Evolutionary conservation across 1,140 invertebrate genomes (phyloP).

Genomic region (Magallana ariakensis): DNA sequence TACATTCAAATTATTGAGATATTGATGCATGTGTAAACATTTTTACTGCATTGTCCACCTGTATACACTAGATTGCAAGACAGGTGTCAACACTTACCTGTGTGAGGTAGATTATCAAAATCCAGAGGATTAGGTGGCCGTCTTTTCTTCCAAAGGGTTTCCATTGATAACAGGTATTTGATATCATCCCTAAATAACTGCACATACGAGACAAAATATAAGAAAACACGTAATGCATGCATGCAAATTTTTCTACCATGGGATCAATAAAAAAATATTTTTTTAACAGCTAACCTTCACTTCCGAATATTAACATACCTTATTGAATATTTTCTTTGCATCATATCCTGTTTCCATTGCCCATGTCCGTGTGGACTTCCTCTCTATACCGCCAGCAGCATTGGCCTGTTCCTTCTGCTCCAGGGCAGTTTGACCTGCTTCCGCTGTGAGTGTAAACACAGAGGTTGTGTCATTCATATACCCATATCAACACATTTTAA

Average conservation of each 20-base stretch:
- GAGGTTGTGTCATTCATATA: not conserved
- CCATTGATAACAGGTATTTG: slow-evolving; percentile 95
- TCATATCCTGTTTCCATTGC: slow-evolving; percentile 91
- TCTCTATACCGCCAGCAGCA: slow-evolving; percentile 85
- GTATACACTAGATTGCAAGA: no score
- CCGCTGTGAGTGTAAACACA: slow-evolving; percentile 45
- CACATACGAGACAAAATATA: slow-evolving; percentile 51
- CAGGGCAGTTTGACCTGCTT: slow-evolving; percentile 81
- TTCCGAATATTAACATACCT: slow-evolving; percentile 72
- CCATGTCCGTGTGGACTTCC: slow-evolving; percentile 93
- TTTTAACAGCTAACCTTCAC: no score
- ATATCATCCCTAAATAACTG: slow-evolving; percentile 98
- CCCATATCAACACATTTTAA: no score
- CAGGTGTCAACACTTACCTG: slow-evolving; percentile 42
- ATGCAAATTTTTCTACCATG: no score
- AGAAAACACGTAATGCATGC: not conserved
- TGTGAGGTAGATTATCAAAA: slow-evolving; percentile 71
- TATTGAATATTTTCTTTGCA: slow-evolving; percentile 83
- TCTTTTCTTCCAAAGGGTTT: slow-evolving; percentile 94
- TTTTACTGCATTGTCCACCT: no score
- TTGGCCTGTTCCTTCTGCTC: slow-evolving; percentile 79
- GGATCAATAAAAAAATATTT: no score
- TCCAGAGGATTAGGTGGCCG: slow-evolving; percentile 90
- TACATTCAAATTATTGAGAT: no score
- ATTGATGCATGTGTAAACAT: no score